phyloP scores from a whole-genome alignment of 2,113 vertebrate species.

The zebrafish (Danio rerio) region DNA sequence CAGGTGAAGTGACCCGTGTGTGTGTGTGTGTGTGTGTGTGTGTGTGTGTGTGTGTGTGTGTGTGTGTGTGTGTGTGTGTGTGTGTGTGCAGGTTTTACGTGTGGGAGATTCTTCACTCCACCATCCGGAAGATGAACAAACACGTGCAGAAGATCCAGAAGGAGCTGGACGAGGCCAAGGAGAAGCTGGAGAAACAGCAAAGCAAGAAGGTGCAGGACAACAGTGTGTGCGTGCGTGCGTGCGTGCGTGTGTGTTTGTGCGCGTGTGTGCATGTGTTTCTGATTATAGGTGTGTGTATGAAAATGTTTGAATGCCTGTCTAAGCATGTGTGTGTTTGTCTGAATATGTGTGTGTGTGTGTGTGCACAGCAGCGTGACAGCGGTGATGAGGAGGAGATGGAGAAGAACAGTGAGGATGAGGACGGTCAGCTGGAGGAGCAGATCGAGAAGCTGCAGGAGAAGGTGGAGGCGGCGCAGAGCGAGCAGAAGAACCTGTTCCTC shows the following conservation, averaged over 20 bases:
- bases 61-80: not conserved
- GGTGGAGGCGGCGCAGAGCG: constrained; percentile 96
- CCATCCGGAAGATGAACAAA: constrained; percentile 98
- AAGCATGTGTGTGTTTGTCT: no score
- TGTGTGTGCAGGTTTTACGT: constrained; percentile 83
- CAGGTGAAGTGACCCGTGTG: not conserved
- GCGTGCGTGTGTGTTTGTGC: no score
- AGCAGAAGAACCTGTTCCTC: constrained; percentile 98
- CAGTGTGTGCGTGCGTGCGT: constrained; percentile 1
- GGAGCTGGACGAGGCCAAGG: constrained; percentile 94
- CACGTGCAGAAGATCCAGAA: constrained; percentile 97
- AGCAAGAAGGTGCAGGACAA: constrained; percentile 77
- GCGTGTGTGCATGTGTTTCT: no score
- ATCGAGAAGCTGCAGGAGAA: constrained; percentile 96
- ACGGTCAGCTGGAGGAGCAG: constrained; percentile 92
- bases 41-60: not conserved
- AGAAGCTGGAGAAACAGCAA: constrained; percentile 93
- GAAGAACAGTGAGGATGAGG: constrained; percentile 91
- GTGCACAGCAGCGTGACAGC: constrained; percentile 82
- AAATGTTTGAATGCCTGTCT: no score
- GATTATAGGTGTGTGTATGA: not conserved
- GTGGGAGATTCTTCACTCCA: constrained; percentile 98
- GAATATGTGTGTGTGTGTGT: not conserved
- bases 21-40: not conserved
- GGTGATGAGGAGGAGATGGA: constrained; percentile 89